These are phyloP conservation scores for Cebuella pygmaea DNA, from an alignment of 2,797 vertebrate species.

Conservation along the genomic window DNA sequence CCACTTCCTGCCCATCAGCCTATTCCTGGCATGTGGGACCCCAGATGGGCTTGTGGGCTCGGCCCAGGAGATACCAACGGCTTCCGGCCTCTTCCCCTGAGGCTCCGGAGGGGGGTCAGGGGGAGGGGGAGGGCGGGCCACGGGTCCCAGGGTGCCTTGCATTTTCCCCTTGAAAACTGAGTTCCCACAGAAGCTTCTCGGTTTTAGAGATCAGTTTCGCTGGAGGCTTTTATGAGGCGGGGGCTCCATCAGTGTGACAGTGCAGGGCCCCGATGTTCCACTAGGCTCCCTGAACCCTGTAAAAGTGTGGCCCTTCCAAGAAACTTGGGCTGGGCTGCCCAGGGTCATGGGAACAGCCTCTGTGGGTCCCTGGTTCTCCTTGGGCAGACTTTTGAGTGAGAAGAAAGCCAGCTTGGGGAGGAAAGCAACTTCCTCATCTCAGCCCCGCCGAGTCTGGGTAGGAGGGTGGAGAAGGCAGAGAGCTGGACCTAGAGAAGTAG, in stretches of 20 bases:
- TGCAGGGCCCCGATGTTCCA: not conserved
- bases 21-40: not conserved
- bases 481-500: not conserved
- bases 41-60: conserved; percentile 18
- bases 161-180: conserved; percentile 38
- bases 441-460: not conserved
- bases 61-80: not conserved
- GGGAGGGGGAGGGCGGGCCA: not conserved
- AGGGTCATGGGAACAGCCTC: conserved; percentile 22
- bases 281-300: not conserved
- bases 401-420: not conserved
- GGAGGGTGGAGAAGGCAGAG: not conserved
- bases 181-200: conserved; percentile 18
- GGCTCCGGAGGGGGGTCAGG: not conserved
- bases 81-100: conserved; percentile 14
- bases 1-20: not conserved
- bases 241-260: conserved; percentile 55
- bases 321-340: conserved; percentile 10
- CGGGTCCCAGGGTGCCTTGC: not conserved
- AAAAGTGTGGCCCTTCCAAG: conserved; percentile 18
- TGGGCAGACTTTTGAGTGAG: not conserved
- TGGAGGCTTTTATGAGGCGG: conserved; percentile 22
- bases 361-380: not conserved
- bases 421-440: not conserved
- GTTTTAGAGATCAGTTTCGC: conserved; percentile 60